These are phyloP conservation scores for Embidobia sp. DNA, from an alignment of 2,888 invertebrate genomes.

Conservation along the genomic window DNA sequence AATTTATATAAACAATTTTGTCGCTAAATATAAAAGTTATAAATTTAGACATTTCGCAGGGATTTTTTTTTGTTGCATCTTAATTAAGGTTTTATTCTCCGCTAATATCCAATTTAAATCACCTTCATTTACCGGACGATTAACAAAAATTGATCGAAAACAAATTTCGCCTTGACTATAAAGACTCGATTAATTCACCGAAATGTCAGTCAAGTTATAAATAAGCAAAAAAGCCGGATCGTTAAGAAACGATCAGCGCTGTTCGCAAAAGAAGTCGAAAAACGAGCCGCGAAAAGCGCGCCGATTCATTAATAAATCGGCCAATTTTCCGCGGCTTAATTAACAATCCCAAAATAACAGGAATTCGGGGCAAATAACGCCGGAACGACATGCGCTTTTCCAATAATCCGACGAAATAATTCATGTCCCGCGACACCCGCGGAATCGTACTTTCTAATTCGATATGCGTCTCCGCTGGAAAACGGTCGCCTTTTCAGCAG, in stretches of 20 bases:
- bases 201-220: slow-evolving; percentile 49
- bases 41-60: too few relatives aligned
- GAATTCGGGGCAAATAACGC: too few relatives aligned
- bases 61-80: slow-evolving; percentile 23
- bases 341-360: slow-evolving; percentile 35
- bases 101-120: slow-evolving; percentile 40
- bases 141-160: slow-evolving; percentile 80
- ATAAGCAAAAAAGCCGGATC: slow-evolving; percentile 38
- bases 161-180: slow-evolving; percentile 80
- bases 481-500: not conserved
- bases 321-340: slow-evolving; percentile 22
- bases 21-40: too few relatives aligned
- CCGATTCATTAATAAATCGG: too few relatives aligned
- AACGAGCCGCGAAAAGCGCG: too few relatives aligned
- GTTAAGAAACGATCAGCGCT: too few relatives aligned
- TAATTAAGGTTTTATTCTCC: slow-evolving; percentile 33
- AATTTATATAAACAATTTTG: too few relatives aligned
- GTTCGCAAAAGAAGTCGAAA: too few relatives aligned
- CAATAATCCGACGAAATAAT: slow-evolving; percentile 22
- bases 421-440: slow-evolving; percentile 15
- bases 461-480: slow-evolving; percentile 1
- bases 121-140: slow-evolving; percentile 73
- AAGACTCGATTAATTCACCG: slow-evolving; percentile 75
- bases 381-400: too few relatives aligned
- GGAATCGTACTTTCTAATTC: slow-evolving; percentile 38